These are phyloP conservation scores for Pteromalus puparum DNA, from an alignment of 1,140 invertebrate species.

Conservation along the genomic window DNA sequence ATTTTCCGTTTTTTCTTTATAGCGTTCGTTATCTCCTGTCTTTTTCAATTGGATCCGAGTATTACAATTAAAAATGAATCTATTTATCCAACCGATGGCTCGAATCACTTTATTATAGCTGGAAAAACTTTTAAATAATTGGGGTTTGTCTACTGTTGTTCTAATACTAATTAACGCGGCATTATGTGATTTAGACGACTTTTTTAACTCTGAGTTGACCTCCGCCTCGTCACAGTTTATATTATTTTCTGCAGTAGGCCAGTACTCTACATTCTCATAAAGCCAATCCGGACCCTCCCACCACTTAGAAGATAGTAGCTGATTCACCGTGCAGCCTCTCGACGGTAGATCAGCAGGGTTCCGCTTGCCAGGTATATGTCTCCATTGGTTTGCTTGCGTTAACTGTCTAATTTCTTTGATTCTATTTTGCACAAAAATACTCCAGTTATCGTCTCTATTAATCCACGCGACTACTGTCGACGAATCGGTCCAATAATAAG, in stretches of 20 bases:
- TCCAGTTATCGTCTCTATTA: not conserved
- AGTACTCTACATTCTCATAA: slow-evolving; percentile 34
- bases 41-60: too few species aligned
- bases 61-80: not conserved
- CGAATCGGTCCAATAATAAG: too few species aligned
- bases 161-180: not conserved
- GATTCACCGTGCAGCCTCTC: slow-evolving; percentile 62
- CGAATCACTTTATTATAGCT: not conserved
- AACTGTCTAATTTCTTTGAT: not conserved
- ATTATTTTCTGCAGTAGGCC: slow-evolving; percentile 42
- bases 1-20: too few species aligned
- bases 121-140: not conserved
- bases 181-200: not conserved
- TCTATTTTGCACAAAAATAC: not conserved
- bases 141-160: not conserved
- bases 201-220: slow-evolving; percentile 31
- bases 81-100: not conserved
- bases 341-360: slow-evolving; percentile 62
- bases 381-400: not conserved
- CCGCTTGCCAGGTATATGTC: not conserved
- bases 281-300: slow-evolving; percentile 68
- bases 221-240: slow-evolving; percentile 25
- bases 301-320: slow-evolving; percentile 64
- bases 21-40: not conserved
- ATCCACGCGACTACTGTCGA: too few species aligned